Percentiles rank a stretch among this genome's conserved stretches.
Conservation (phyloP, 2,797 vertebrate species). For the Gouania willdenowi region DNA sequence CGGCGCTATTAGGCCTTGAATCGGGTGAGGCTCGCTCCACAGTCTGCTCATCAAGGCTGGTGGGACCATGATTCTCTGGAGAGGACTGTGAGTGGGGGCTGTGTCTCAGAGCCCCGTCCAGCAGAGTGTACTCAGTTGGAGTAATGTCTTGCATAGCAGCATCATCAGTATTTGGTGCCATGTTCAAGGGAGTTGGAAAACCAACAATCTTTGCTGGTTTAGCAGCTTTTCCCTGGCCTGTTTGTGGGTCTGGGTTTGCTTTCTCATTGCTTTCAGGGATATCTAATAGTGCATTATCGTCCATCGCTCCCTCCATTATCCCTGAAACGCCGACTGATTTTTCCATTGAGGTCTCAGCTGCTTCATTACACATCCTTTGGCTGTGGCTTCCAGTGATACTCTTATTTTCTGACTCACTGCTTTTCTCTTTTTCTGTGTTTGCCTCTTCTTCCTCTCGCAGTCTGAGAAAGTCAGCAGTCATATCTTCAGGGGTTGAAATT, state of each 20-base stretch:
- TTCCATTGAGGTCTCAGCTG: background rate
- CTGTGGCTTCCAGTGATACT: constrained; percentile 7
- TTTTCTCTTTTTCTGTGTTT: constrained; percentile 19
- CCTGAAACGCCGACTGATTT: background rate
- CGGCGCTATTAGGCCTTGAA: constrained; percentile 77
- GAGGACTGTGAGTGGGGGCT: constrained; percentile 60
- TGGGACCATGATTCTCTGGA: constrained; percentile 69
- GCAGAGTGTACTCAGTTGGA: constrained; percentile 73
- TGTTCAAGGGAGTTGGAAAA: constrained; percentile 70
- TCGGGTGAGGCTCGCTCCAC: constrained; percentile 76
- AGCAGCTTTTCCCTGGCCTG: constrained; percentile 5
- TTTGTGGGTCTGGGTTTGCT: constrained; percentile 42
- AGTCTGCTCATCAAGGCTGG: constrained; percentile 80
- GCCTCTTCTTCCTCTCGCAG: constrained; percentile 34
- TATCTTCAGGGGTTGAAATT: constrained; percentile 76
- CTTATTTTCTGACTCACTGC: constrained; percentile 24
- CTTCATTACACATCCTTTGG: constrained; percentile 6
- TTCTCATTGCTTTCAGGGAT: background rate
- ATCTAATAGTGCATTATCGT: constrained; percentile 13
- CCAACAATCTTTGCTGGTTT: constrained; percentile 60
- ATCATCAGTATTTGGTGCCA: constrained; percentile 68
- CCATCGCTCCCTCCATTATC: constrained; percentile 31
- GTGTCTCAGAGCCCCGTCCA: constrained; percentile 70
- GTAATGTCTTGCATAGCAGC: constrained; percentile 78
- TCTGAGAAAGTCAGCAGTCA: constrained; percentile 68